Conservation (phyloP, 2,113 vertebrate genomes). For the Catharus fuscescens region DNA sequence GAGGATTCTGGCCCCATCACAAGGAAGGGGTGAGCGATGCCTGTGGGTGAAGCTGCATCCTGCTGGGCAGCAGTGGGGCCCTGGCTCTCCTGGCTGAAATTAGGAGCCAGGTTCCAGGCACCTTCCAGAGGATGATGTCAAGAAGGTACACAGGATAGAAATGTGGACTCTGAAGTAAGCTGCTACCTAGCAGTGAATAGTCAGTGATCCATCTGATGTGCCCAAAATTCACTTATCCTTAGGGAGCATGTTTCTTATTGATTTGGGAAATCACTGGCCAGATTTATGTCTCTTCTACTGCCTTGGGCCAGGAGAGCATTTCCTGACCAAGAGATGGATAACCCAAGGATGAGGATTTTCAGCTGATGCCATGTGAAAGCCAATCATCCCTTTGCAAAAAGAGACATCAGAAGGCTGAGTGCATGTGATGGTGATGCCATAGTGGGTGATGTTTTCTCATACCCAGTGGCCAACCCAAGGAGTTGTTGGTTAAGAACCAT, state of each 20-base stretch:
- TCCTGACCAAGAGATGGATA: background rate
- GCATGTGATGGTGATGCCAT: background rate
- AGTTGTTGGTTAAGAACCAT: background rate
- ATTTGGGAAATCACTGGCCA: background rate
- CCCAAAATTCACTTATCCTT: background rate
- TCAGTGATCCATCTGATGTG: too few species aligned
- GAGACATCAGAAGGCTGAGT: background rate
- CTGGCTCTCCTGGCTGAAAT: background rate
- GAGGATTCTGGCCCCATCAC: background rate
- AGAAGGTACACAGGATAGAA: background rate
- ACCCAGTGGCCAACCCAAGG: background rate
- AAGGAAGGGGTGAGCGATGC: background rate
- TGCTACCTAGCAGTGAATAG: background rate
- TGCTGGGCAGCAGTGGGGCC: background rate
- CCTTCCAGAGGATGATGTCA: background rate
- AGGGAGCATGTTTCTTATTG: background rate
- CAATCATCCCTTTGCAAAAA: background rate
- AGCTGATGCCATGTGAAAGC: background rate
- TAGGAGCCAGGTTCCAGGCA: background rate
- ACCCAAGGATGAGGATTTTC: background rate
- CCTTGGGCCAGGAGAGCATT: background rate
- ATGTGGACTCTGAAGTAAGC: background rate
- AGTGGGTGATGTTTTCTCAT: fast-evolving
- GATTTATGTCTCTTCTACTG: background rate
- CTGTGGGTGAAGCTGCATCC: background rate